Percentiles rank a stretch among this genome's conserved stretches.
Evolutionary conservation across 2,113 vertebrate genomes (phyloP).

Genomic region (Tetrax tetrax): DNA sequence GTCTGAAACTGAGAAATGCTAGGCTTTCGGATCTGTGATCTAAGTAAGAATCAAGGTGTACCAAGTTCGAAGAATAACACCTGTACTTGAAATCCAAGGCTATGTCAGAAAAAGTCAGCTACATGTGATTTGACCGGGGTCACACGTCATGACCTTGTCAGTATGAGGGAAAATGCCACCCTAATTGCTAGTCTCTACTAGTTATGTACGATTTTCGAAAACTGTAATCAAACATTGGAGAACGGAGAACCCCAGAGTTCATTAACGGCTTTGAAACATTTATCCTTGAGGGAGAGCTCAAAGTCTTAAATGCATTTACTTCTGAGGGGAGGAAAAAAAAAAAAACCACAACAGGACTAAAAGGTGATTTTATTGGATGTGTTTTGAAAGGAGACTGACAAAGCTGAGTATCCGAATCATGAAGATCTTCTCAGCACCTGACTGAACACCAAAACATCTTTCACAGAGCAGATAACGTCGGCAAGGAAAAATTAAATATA

Average conservation of each 20-base stretch:
- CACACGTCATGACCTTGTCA: not conserved
- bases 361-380: not conserved
- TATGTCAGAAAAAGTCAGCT: not conserved
- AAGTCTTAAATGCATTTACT: not conserved
- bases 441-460: not conserved
- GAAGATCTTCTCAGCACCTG: not conserved
- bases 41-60: not conserved
- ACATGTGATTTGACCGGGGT: not conserved
- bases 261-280: not conserved
- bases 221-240: not conserved
- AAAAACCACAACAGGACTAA: not conserved
- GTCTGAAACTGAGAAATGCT: not conserved
- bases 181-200: not conserved
- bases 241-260: not conserved
- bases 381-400: not conserved
- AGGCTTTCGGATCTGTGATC: not conserved
- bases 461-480: fast-evolving
- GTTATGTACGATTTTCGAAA: fast-evolving
- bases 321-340: fast-evolving
- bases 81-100: not conserved
- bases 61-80: not conserved
- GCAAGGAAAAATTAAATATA: not conserved
- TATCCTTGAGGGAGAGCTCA: not conserved
- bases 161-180: not conserved
- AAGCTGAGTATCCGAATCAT: not conserved